phyloP scores from a whole-genome alignment of 1,140 invertebrate genomes.

The Drosophila grimshawi region DNA sequence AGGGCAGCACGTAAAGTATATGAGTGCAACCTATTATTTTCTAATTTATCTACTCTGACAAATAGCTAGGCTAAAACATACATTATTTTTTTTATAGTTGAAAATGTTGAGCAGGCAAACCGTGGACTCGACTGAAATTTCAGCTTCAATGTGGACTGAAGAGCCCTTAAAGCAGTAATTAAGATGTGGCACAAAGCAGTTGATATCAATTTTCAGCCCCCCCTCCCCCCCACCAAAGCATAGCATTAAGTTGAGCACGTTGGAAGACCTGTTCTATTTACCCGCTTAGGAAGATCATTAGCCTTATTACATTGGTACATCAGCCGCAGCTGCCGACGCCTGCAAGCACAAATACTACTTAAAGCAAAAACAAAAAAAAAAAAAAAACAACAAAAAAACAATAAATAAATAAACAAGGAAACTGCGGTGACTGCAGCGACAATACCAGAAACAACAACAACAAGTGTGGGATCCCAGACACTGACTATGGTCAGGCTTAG shows the following conservation, averaged over 20 bases:
- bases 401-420: constrained; percentile 25
- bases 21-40: neutral
- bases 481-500: constrained; percentile 3
- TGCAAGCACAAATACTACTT: constrained; percentile 20
- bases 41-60: neutral
- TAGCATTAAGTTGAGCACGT: neutral
- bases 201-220: neutral
- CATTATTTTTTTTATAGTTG: no score
- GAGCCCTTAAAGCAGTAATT: neutral
- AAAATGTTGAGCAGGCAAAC: no score
- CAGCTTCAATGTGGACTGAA: neutral
- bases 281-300: constrained; percentile 54
- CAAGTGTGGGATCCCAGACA: constrained; percentile 59
- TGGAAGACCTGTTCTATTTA: constrained; percentile 37
- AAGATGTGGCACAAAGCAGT: neutral
- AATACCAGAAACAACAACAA: constrained; percentile 31
- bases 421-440: constrained; percentile 3
- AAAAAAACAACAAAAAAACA: constrained; percentile 26
- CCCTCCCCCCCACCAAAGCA: neutral
- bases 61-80: no score
- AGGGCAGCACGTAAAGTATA: neutral
- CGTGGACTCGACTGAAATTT: no score
- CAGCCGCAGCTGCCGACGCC: constrained; percentile 46
- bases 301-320: constrained; percentile 72
- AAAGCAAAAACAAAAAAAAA: constrained; percentile 26